phyloP scores from a whole-genome alignment of 2,113 vertebrate genomes.

The Hepsetus odoe region DNA sequence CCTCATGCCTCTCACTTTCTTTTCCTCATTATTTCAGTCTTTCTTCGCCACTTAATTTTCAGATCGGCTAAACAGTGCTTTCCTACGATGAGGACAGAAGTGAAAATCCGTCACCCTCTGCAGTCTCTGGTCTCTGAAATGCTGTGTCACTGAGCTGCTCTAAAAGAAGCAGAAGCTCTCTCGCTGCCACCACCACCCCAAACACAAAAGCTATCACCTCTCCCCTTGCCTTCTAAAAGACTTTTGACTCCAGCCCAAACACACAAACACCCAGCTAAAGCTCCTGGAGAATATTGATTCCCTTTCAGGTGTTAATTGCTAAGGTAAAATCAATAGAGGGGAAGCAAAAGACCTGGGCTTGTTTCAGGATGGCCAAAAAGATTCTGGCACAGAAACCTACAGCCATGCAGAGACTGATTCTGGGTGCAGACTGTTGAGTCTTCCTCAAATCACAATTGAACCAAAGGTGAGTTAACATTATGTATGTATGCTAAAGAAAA shows the following conservation, averaged over 20 bases:
- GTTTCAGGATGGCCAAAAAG: constrained; percentile 16
- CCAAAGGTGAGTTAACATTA: not conserved
- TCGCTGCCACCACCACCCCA: not conserved
- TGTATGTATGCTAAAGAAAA: not conserved
- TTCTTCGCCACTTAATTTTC: constrained; percentile 22
- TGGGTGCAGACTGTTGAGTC: not conserved
- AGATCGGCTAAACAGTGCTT: constrained; percentile 24
- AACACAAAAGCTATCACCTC: not conserved
- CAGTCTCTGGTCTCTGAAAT: constrained; percentile 51
- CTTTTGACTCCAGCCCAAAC: not conserved
- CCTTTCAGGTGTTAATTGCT: constrained; percentile 32
- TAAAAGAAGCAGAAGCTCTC: not conserved
- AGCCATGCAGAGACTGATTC: not conserved
- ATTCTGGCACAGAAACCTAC: not conserved
- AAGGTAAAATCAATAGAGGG: constrained; percentile 25
- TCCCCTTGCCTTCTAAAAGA: constrained; percentile 7
- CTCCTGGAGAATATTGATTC: constrained; percentile 23
- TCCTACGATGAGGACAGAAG: constrained; percentile 46
- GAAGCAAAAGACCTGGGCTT: not conserved
- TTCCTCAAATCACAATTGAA: not conserved
- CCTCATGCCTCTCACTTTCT: not conserved
- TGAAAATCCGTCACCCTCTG: constrained; percentile 47
- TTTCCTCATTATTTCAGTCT: constrained; percentile 17
- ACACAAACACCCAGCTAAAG: constrained; percentile 9
- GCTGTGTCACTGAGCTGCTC: constrained; percentile 59